Conservation (phyloP, 2,888 invertebrate species). For the Thecocarcelia acutangulata region DNA sequence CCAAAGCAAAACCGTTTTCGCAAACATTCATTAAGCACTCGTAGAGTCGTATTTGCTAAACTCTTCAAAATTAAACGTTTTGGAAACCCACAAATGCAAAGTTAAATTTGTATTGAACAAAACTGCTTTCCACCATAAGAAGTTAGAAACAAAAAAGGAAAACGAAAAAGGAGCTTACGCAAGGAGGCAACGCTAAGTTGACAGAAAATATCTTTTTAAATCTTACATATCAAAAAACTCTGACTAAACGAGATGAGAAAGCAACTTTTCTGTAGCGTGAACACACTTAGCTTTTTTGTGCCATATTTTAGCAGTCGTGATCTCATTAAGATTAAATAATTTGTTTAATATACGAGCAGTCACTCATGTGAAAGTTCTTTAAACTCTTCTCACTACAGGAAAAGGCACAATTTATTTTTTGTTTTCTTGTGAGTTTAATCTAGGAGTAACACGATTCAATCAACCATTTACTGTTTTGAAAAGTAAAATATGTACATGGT, state of each 20-base stretch:
- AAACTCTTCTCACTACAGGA: too few relatives aligned
- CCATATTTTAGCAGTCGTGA: constrained; percentile 1
- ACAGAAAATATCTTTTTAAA: constrained; percentile 18
- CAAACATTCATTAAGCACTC: constrained; percentile 34
- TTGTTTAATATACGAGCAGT: not conserved
- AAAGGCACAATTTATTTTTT: too few relatives aligned
- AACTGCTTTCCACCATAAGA: not conserved
- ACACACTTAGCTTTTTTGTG: not conserved
- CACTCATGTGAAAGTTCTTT: too few relatives aligned
- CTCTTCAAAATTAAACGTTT: constrained; percentile 54
- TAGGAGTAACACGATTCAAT: too few relatives aligned
- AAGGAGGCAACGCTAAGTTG: not conserved
- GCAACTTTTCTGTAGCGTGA: not conserved
- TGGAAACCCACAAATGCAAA: constrained; percentile 38
- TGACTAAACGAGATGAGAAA: not conserved
- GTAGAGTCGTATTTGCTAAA: constrained; percentile 34
- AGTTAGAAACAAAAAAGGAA: not conserved
- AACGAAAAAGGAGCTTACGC: not conserved
- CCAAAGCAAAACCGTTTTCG: constrained; percentile 21
- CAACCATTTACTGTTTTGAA: too few relatives aligned
- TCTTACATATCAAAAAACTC: not conserved
- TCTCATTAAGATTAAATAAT: not conserved
- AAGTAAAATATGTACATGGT: too few relatives aligned
- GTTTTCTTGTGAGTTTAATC: too few relatives aligned
- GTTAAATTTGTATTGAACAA: constrained; percentile 28